Conservation (phyloP, 2,797 vertebrate species). For the Micrastur ruficollis region DNA sequence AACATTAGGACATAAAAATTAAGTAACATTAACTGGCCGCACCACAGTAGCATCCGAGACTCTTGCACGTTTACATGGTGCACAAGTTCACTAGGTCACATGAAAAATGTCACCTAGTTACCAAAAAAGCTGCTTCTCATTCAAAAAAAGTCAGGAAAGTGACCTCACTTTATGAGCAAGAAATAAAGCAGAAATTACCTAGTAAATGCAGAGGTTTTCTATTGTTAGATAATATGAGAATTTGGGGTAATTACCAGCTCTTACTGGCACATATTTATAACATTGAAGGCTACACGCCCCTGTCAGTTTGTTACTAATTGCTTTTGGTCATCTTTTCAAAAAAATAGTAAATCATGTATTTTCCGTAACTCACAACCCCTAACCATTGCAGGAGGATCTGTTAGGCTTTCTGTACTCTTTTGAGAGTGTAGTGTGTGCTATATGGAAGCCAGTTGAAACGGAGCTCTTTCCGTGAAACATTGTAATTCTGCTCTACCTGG, state of each 20-base stretch:
- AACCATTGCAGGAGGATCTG: not conserved
- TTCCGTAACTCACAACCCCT: not conserved
- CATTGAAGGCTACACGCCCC: fast-evolving
- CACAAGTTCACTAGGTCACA: not conserved
- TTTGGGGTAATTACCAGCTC: not conserved
- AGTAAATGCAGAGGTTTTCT: not conserved
- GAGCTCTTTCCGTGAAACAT: not conserved
- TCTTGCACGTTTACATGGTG: no score
- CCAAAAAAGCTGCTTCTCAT: not conserved
- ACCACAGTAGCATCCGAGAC: not conserved
- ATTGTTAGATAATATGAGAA: not conserved
- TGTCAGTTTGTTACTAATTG: not conserved
- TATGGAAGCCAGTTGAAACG: not conserved
- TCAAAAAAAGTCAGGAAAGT: not conserved
- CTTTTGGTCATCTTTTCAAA: not conserved
- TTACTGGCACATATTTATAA: not conserved
- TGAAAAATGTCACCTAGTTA: not conserved
- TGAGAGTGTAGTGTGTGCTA: fast-evolving
- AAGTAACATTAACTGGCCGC: not conserved
- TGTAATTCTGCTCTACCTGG: not conserved
- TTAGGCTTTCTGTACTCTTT: not conserved
- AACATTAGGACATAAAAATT: not conserved
- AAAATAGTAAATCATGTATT: not conserved
- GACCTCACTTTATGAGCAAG: not conserved
- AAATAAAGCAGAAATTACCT: not conserved